Percentiles rank a stretch among this genome's conserved stretches.
Evolutionary conservation across 30 jellyfish, hydroid and myxozoan species (phyloP).

Genomic region (Sanderia malayensis): DNA sequence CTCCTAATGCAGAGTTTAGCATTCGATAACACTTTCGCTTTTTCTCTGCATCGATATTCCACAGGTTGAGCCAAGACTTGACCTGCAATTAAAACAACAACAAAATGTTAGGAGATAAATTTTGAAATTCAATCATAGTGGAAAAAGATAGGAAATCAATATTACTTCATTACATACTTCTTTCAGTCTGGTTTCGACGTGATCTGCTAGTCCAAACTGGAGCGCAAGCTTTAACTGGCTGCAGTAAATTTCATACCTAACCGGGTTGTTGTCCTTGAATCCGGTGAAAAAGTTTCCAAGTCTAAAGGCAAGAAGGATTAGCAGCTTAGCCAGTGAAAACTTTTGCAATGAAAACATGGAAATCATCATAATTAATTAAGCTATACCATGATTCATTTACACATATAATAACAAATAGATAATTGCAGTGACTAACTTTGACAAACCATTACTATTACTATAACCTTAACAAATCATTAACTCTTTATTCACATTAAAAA

Average conservation of each 20-base stretch:
- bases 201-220: slow-evolving; percentile 73
- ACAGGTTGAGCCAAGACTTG: slow-evolving; percentile 63
- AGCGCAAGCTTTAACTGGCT: slow-evolving; percentile 80
- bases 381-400: too few species aligned
- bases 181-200: slow-evolving; percentile 62
- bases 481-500: neutral
- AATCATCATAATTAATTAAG: too few species aligned
- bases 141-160: too few species aligned
- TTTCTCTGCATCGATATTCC: slow-evolving; percentile 75
- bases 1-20: slow-evolving; percentile 76
- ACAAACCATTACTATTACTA: neutral
- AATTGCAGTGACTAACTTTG: too few species aligned
- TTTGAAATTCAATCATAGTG: too few species aligned
- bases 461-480: neutral
- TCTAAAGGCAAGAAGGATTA: slow-evolving; percentile 37
- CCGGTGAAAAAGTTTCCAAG: slow-evolving; percentile 76
- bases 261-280: slow-evolving; percentile 53
- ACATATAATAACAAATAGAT: too few species aligned
- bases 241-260: slow-evolving; percentile 73
- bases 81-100: too few species aligned
- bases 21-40: slow-evolving; percentile 73
- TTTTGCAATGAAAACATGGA: too few species aligned
- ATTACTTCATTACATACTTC: slow-evolving; percentile 65
- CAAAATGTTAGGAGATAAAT: too few species aligned
- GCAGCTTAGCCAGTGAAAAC: too few species aligned